Evolutionary conservation across 2,888 invertebrate genomes (phyloP).

Genomic region (Leistus spinibarbis): DNA sequence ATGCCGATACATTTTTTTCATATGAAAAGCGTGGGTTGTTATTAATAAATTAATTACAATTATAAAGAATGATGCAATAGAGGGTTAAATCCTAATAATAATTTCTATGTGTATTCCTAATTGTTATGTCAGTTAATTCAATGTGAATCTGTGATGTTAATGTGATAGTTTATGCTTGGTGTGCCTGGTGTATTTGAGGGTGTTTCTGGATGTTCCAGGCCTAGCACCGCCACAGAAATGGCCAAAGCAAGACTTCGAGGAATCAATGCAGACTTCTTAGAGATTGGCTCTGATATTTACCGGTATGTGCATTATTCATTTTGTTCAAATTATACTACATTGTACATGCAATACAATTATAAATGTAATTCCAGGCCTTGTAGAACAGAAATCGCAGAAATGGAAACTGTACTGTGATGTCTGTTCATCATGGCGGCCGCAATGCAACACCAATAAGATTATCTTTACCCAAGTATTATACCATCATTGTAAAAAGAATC

Average conservation of each 20-base stretch:
- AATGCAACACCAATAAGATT: slow-evolving; percentile 29
- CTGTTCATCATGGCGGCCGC: slow-evolving; percentile 44
- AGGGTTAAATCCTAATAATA: no score
- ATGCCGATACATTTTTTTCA: no score
- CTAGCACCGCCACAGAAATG: slow-evolving; percentile 55
- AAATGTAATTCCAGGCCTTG: slow-evolving; percentile 55
- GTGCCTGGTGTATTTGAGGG: neutral
- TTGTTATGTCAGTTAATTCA: slow-evolving; percentile 27
- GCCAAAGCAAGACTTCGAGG: slow-evolving; percentile 54
- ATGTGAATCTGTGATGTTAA: neutral
- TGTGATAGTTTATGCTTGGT: neutral
- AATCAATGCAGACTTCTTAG: slow-evolving; percentile 49
- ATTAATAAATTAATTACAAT: neutral
- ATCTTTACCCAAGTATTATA: slow-evolving; percentile 23
- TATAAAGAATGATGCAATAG: neutral
- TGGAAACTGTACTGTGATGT: slow-evolving; percentile 91
- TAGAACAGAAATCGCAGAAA: slow-evolving; percentile 82
- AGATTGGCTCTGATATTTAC: slow-evolving; percentile 8
- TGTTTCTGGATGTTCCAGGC: slow-evolving; percentile 49
- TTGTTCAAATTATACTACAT: neutral
- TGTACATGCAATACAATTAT: neutral
- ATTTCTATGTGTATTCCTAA: no score
- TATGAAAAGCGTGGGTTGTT: neutral
- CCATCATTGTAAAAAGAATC: slow-evolving; percentile 2
- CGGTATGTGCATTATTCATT: slow-evolving; percentile 11